These are phyloP conservation scores for Petroica traversi DNA, from an alignment of 2,113 vertebrate species.

Conservation along the genomic window DNA sequence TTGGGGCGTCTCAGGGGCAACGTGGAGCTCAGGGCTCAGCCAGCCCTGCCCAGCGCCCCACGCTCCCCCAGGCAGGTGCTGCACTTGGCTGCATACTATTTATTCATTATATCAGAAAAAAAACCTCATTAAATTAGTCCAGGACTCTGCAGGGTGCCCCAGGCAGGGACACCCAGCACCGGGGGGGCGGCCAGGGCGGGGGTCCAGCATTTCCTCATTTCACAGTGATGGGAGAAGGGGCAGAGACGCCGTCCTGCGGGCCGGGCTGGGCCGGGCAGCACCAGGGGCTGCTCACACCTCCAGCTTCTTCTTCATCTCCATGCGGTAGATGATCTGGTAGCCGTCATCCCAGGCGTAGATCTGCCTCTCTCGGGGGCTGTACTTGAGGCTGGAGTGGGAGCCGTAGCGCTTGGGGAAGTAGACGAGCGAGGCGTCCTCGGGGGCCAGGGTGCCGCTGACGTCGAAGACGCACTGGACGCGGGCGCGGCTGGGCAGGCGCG, in stretches of 20 bases:
- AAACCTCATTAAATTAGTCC: conserved; percentile 14
- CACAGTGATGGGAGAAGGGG: background rate
- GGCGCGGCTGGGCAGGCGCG: conserved; percentile 86
- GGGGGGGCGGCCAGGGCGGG: rapidly evolving
- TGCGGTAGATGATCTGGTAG: conserved; percentile 94
- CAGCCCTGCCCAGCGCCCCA: background rate
- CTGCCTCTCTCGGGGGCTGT: conserved; percentile 88
- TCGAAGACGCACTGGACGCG: conserved; percentile 94
- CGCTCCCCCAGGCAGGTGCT: background rate
- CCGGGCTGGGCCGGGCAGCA: background rate
- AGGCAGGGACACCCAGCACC: rapidly evolving
- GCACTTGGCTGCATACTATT: background rate
- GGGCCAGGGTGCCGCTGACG: conserved; percentile 83
- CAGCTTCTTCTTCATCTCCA: conserved; percentile 87
- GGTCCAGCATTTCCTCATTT: background rate
- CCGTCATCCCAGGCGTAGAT: conserved; percentile 97
- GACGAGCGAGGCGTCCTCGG: conserved; percentile 85
- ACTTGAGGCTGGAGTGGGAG: conserved; percentile 91
- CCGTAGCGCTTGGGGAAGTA: conserved; percentile 94
- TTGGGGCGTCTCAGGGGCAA: background rate
- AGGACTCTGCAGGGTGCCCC: background rate
- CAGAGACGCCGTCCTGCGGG: background rate
- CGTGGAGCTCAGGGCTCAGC: rapidly evolving
- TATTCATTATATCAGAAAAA: conserved; percentile 25
- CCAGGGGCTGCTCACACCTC: conserved; percentile 48